Conservation (phyloP, 2,797 vertebrate species). For the Myiotriccus ornatus region DNA sequence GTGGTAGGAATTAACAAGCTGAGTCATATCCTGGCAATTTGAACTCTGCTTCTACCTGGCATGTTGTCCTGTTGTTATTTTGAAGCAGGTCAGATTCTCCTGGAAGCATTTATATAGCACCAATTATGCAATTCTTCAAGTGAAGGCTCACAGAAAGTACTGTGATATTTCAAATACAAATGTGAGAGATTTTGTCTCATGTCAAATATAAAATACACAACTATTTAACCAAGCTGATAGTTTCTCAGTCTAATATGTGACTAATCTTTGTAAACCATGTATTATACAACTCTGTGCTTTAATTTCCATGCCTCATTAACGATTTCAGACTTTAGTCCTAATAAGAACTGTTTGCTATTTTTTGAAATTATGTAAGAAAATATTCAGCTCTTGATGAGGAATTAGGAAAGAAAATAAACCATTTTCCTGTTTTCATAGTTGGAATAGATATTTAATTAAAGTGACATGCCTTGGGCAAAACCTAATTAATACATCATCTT, state of each 20-base stretch:
- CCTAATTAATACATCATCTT: constrained; percentile 33
- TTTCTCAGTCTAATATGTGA: neutral
- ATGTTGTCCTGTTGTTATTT: neutral
- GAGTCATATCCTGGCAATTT: neutral
- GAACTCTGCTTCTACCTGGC: constrained; percentile 21
- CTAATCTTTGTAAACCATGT: neutral
- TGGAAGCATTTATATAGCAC: neutral
- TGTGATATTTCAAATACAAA: neutral
- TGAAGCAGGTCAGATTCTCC: neutral
- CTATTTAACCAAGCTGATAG: neutral
- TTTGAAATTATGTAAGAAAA: constrained; percentile 3
- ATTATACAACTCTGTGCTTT: neutral
- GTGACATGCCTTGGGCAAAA: constrained; percentile 14
- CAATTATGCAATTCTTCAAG: neutral
- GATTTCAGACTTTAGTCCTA: neutral
- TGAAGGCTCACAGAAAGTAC: neutral
- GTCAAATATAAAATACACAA: neutral
- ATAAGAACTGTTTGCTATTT: neutral
- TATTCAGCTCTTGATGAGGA: neutral
- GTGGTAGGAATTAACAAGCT: neutral
- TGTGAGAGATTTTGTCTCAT: neutral
- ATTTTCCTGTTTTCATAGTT: constrained; percentile 32
- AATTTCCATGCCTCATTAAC: neutral
- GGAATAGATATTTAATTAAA: constrained; percentile 48
- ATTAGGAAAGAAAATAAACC: constrained; percentile 44